Percentiles rank a stretch among this genome's conserved stretches.
Conservation (phyloP, 2,888 invertebrate species). For the Pomacea canaliculata region DNA sequence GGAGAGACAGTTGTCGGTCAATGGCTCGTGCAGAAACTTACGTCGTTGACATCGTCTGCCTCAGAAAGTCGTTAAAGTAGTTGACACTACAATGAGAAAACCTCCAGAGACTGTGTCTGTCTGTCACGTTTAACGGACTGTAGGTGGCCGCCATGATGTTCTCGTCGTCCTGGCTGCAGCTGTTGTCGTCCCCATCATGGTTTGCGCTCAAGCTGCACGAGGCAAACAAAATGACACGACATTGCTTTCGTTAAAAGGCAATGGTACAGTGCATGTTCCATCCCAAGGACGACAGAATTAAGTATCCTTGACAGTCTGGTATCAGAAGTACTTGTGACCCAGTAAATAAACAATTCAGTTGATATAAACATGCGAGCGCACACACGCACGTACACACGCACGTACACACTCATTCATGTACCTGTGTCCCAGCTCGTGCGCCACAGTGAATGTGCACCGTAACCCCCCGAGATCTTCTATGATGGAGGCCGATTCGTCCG, state of each 20-base stretch:
- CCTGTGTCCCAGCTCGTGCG: conserved; percentile 1
- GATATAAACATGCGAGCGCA: no score
- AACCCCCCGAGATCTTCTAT: neutral
- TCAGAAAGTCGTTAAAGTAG: neutral
- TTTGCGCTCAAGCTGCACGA: neutral
- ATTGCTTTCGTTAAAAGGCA: no score
- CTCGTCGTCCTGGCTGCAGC: neutral
- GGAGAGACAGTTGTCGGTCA: no score
- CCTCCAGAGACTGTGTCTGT: neutral
- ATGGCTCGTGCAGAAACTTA: neutral
- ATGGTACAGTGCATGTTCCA: no score
- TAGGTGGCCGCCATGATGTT: neutral
- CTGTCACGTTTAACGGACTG: neutral
- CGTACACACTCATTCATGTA: neutral
- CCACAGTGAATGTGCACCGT: neutral
- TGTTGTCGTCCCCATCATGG: neutral
- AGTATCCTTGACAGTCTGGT: no score
- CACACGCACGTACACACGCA: no score
- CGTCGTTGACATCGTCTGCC: neutral
- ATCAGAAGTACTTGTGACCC: no score
- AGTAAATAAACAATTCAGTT: no score
- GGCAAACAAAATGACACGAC: neutral
- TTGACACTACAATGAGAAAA: neutral
- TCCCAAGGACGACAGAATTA: no score
- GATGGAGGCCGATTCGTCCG: neutral